These are phyloP conservation scores for Polydrusus tereticollis DNA, from an alignment of 2,888 invertebrate species.

Conservation along the genomic window DNA sequence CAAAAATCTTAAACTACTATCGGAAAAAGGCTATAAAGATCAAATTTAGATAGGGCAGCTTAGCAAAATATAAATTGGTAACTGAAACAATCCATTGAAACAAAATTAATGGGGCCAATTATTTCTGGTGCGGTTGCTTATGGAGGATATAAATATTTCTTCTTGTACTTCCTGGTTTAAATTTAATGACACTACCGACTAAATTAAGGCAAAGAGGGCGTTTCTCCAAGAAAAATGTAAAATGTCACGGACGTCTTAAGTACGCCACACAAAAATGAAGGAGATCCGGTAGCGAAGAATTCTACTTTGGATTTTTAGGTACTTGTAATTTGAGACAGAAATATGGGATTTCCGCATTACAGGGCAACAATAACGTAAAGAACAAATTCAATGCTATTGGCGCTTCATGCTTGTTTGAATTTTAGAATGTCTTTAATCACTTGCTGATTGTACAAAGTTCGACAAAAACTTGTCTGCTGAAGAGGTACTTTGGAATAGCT, in stretches of 20 bases:
- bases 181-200: neutral
- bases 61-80: neutral
- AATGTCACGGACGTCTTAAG: constrained; percentile 22
- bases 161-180: constrained; percentile 2
- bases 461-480: too few relatives aligned
- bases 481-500: too few relatives aligned
- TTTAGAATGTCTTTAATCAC: too few relatives aligned
- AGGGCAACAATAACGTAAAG: neutral
- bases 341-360: neutral
- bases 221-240: constrained; percentile 1
- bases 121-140: neutral
- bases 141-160: neutral
- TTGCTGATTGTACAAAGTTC: too few relatives aligned
- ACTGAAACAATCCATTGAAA: neutral
- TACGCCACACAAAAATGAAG: constrained; percentile 12
- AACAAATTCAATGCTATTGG: too few relatives aligned
- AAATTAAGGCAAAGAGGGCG: constrained; percentile 18
- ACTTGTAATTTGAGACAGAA: neutral
- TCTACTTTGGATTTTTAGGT: constrained; percentile 12
- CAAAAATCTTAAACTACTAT: too few relatives aligned
- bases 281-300: constrained; percentile 22
- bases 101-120: neutral
- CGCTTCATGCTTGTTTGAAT: too few relatives aligned
- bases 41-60: too few relatives aligned
- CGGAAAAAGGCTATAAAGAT: too few relatives aligned